Base-by-base conservation (phyloP, 2,888 invertebrate species). In the Drosophila mercatorum region DNA sequence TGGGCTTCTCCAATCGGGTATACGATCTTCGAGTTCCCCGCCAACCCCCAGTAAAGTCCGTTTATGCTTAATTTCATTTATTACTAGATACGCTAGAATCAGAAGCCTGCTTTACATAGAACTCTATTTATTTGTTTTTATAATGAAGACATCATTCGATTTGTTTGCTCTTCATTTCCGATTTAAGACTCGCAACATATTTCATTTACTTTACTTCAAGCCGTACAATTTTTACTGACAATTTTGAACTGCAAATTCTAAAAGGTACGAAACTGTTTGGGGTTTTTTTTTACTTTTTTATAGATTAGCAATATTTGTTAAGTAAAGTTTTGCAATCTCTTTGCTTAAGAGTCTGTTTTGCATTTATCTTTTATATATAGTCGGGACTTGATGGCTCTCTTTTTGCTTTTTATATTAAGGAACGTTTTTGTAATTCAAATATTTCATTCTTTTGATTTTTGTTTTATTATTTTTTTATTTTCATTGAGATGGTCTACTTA, bases 211-310 rank as follows among this genome's bases (percentile, higher is more conserved):
- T 28, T 28, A 28, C 28, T 28, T 67, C 59, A 81, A 83, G 81
- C 72, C 64, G 68, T 72, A 67, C 64, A 72, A 68, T 74, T 69
- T 87, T 81, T 75, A 76, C 65, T 62, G 81, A 77, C 72, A 92
- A 92, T 92, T 92, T 92, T 91, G 91, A 92, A 92, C 92, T 92
- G 92, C 92, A 89, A 90, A 90, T 91, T 91, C 90, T 88, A 82
- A 92, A 91, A 92, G 92, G 92, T 92, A 92, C 92, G 89, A 87
- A 83, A 78, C 66, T 41, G 59, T 72, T 66, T 72, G 22, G 22
- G 22, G 61, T 66, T 79, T 22, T 52, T 8, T 34, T 28, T 28
- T 28, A 34, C 34, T 34, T n/a, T 34, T 38, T 36, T 5, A 31
- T 72, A 61, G 59, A 64, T 74, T 69, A 70, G 73, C 49, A 61